These are phyloP conservation scores for Drosophila seguyi DNA, from an alignment of 1,140 invertebrate species.

Conservation along the genomic window DNA sequence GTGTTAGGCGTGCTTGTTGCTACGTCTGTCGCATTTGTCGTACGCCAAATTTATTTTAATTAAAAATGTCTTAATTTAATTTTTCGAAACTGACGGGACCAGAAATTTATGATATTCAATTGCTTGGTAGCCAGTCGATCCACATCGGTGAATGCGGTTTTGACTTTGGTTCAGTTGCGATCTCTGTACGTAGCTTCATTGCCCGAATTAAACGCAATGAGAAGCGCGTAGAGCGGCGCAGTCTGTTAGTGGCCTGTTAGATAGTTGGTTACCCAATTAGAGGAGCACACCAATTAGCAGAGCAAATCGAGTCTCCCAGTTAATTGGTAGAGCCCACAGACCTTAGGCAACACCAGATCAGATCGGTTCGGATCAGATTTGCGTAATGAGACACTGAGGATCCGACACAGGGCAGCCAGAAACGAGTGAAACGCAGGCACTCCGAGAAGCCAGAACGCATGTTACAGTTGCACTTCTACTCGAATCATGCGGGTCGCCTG, in stretches of 20 bases:
- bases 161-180: slow-evolving; percentile 22
- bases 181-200: slow-evolving; percentile 8
- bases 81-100: slow-evolving; percentile 52
- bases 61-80: slow-evolving; percentile 79
- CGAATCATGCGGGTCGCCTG: slow-evolving; percentile 89
- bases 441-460: slow-evolving; percentile 85
- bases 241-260: slow-evolving; percentile 31
- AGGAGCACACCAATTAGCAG: slow-evolving; percentile 31
- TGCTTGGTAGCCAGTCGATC: slow-evolving; percentile 14
- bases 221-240: slow-evolving; percentile 53
- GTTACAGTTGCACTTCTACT: slow-evolving; percentile 93
- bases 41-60: slow-evolving; percentile 80
- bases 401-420: background rate
- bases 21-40: slow-evolving; percentile 43
- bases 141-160: background rate
- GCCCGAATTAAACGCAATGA: slow-evolving; percentile 32
- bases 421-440: slow-evolving; percentile 18
- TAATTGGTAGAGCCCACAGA: slow-evolving; percentile 56
- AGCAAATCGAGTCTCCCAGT: slow-evolving; percentile 45
- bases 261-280: slow-evolving; percentile 44
- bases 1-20: slow-evolving; percentile 29
- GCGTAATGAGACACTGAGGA: slow-evolving; percentile 47
- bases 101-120: slow-evolving; percentile 30
- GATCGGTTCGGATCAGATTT: slow-evolving; percentile 41
- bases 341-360: slow-evolving; percentile 20